Base-by-base conservation (phyloP, 2,888 invertebrate genomes). In the Mycalesis mineus region DNA sequence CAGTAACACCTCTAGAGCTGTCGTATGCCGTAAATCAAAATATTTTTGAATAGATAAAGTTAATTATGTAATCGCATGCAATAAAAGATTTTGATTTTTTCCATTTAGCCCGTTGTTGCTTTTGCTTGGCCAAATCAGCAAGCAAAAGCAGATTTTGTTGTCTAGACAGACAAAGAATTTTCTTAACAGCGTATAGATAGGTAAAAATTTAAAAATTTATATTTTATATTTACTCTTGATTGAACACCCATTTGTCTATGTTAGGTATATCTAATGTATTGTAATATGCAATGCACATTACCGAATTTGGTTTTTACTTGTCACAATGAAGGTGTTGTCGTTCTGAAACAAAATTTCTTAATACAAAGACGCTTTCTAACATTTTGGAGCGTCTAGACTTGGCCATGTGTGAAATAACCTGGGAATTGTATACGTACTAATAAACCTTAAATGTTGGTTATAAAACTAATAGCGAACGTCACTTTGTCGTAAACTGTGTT, bases 391-490 rank as follows among this genome's bases (percentile, higher is more conserved):
- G 88, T 88, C 88, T 88, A 88, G 88, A 88, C 88, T 73, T 75
- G 65, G 76, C 76, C 82, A 75, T 79, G 84, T 84, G 84, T 82
- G 83, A 81, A 84, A 87, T 83, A 82, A 82, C 87, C 82, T 84
- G 80, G 78, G 80, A 78, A 84, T 80, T 75, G 78, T 80, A 77
- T 77, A 75, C 72, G 74, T 76, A 78, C 85, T 84, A 88, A 85
- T 88, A 88, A 88, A 87, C 78, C 76, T 82, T 84, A 84, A 87
- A 81, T 80, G 84, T 76, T 73, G 73, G 68, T 68, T 75, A 75
- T 88, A 86, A 88, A 88, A 87, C 82, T 87, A 87, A 88, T 84
- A 82, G 82, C 75, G 67, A 71, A 74, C 80, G 82, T 83, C 81
- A 85, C 81, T 77, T 62, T 65, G 78, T 82, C 84, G 84, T 87